Conservation (phyloP, 2,888 invertebrate genomes). For the Lasioglossum leucozonium region DNA sequence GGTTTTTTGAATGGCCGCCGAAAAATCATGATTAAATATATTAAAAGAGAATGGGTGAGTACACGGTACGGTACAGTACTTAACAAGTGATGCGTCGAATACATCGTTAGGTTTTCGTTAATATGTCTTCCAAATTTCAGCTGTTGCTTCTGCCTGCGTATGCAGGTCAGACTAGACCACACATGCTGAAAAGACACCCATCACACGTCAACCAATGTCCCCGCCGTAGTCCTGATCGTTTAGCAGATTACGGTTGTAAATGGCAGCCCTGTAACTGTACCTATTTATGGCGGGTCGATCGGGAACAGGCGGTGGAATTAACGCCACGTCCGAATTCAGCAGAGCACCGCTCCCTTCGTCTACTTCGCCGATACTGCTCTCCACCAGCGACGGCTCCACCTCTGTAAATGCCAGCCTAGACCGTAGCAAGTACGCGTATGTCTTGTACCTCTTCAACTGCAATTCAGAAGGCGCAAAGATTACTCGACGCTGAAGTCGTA, state of each 20-base stretch:
- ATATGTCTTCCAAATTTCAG: constrained; percentile 65
- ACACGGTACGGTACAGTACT: constrained; percentile 66
- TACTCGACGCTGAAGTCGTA: neutral
- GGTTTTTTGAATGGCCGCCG: constrained; percentile 53
- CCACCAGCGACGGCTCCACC: constrained; percentile 86
- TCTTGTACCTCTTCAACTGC: constrained; percentile 93
- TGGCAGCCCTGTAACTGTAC: constrained; percentile 90
- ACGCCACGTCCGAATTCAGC: constrained; percentile 81
- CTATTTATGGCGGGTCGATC: constrained; percentile 88
- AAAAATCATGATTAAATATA: constrained; percentile 65
- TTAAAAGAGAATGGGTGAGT: constrained; percentile 66
- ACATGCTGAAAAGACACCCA: constrained; percentile 93
- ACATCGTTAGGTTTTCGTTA: constrained; percentile 65
- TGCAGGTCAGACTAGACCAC: constrained; percentile 87
- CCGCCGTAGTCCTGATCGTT: constrained; percentile 86
- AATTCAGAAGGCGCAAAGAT: constrained; percentile 16
- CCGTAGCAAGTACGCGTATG: constrained; percentile 91
- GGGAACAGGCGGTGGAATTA: constrained; percentile 87
- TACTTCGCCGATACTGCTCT: constrained; percentile 87
- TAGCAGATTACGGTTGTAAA: constrained; percentile 88
- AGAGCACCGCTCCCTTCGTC: constrained; percentile 84
- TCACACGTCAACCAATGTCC: constrained; percentile 92
- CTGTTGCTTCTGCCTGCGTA: constrained; percentile 74
- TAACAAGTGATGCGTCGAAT: constrained; percentile 67
- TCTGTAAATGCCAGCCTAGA: constrained; percentile 88